Conservation (phyloP, 2,113 vertebrate species). For the Labrus mixtus region DNA sequence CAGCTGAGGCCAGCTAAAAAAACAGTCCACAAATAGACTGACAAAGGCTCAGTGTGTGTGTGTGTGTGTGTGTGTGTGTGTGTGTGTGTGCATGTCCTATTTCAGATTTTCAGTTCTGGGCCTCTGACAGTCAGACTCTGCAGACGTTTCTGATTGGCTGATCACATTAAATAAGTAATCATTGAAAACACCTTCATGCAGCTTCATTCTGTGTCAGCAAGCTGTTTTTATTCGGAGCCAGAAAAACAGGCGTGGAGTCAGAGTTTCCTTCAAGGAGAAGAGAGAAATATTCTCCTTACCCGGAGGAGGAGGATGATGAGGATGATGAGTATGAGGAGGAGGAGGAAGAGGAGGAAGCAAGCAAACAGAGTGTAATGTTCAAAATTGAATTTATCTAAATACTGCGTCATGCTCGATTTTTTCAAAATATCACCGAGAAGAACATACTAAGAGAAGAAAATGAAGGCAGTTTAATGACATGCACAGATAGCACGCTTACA, state of each 20-base stretch:
- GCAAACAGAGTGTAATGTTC: too few species aligned
- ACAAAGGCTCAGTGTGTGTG: conserved; percentile 74
- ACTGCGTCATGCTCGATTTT: too few species aligned
- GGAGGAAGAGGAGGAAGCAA: conserved; percentile 19
- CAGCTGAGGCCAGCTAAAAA: conserved; percentile 82
- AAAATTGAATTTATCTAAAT: too few species aligned
- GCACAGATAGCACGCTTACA: too few species aligned
- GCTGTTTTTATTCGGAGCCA: conserved; percentile 75
- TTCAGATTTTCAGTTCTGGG: conserved; percentile 81
- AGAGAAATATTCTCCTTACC: conserved; percentile 59
- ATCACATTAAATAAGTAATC: conserved; percentile 82
- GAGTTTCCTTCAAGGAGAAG: conserved; percentile 70
- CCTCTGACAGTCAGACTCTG: conserved; percentile 73
- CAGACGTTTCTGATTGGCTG: conserved; percentile 81
- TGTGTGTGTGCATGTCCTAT: conserved; percentile 82
- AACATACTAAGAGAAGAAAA: too few species aligned
- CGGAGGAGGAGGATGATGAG: conserved; percentile 21
- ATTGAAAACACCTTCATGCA: conserved; percentile 83
- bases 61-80: too few species aligned
- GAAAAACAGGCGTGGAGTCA: conserved; percentile 67
- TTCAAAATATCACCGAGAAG: too few species aligned
- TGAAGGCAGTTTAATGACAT: too few species aligned
- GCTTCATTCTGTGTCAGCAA: conserved; percentile 78
- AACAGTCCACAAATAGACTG: conserved; percentile 79
- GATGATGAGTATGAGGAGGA: conserved; percentile 24